Percentiles rank a stretch among this genome's conserved stretches.
Conservation (phyloP, 2,113 vertebrate genomes). For the Indicator maculatus region DNA sequence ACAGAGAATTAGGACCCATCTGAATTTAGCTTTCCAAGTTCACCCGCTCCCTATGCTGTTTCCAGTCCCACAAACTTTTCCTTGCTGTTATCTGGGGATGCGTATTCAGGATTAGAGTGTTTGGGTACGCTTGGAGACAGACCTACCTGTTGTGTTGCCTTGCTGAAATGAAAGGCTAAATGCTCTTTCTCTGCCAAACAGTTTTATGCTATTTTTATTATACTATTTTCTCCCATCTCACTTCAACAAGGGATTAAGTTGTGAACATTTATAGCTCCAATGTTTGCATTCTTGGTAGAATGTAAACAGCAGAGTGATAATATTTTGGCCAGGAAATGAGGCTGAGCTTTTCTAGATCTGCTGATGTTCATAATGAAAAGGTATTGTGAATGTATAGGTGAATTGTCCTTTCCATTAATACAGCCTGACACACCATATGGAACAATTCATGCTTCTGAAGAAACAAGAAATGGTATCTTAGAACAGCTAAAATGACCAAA, state of each 20-base stretch:
- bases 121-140: background rate
- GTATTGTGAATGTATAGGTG: background rate
- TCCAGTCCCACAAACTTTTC: background rate
- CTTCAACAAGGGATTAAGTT: background rate
- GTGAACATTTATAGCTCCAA: background rate
- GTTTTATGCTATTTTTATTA: background rate
- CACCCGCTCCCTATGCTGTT: background rate
- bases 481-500: background rate
- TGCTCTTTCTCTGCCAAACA: background rate
- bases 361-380: background rate
- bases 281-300: constrained; percentile 27
- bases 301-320: constrained; percentile 12
- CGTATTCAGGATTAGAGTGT: background rate
- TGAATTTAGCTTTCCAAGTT: background rate
- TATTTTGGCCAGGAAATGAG: background rate
- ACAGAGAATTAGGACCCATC: background rate
- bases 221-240: background rate
- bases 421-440: background rate
- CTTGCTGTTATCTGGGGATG: background rate
- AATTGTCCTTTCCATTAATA: background rate
- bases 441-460: background rate
- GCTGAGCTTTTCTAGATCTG: background rate
- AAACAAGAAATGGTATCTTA: background rate
- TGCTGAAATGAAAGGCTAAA: constrained; percentile 5
- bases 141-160: background rate